These are phyloP conservation scores for Aleiodes leptofemur DNA, from an alignment of 2,888 invertebrate genomes.

Conservation along the genomic window DNA sequence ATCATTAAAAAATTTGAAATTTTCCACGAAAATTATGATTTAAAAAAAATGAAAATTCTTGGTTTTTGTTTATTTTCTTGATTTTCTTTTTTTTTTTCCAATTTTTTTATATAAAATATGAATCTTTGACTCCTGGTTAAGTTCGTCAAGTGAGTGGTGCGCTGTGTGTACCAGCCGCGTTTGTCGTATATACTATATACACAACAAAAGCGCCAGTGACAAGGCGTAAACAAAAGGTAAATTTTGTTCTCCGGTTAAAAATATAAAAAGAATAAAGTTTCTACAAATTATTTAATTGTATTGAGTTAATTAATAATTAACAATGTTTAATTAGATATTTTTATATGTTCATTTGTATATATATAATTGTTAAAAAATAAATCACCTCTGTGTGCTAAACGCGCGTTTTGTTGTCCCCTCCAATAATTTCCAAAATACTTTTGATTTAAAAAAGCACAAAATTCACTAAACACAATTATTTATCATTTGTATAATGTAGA, in stretches of 20 bases:
- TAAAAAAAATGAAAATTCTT: too few relatives aligned
- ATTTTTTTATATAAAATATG: too few relatives aligned
- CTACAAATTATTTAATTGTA: background rate
- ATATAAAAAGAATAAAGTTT: slow-evolving; percentile 41
- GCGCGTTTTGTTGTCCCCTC: slow-evolving; percentile 41
- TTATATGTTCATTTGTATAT: background rate
- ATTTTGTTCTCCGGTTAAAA: slow-evolving; percentile 41
- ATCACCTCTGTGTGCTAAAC: slow-evolving; percentile 35
- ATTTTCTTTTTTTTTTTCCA: background rate
- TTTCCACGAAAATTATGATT: slow-evolving; percentile 2
- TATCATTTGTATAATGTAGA: too few relatives aligned
- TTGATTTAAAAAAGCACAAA: too few relatives aligned
- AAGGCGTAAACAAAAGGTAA: slow-evolving; percentile 73
- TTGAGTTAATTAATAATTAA: too few relatives aligned
- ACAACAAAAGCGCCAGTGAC: slow-evolving; percentile 72
- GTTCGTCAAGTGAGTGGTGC: slow-evolving; percentile 62
- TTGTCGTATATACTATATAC: slow-evolving; percentile 56
- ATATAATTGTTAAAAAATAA: background rate
- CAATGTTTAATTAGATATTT: background rate
- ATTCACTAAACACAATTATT: too few relatives aligned
- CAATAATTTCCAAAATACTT: slow-evolving; percentile 39
- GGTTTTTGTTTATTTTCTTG: background rate
- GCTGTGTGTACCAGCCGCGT: slow-evolving; percentile 54
- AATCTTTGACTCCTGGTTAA: slow-evolving; percentile 1
- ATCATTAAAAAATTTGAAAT: background rate